Conservation (phyloP, 2,113 vertebrate species). For the Tinamus guttatus region DNA sequence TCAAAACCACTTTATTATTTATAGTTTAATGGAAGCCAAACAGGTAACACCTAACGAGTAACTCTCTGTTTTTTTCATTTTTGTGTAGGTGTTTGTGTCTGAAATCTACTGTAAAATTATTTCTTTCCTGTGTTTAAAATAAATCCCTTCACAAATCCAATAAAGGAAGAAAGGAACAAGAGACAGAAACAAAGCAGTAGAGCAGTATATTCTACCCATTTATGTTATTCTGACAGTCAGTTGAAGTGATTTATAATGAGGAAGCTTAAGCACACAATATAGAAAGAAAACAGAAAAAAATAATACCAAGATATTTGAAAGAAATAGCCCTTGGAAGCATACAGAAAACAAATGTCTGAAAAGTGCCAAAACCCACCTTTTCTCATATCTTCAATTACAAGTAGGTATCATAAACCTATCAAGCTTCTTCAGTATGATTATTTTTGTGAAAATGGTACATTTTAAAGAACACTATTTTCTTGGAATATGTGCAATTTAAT, state of each 20-base stretch:
- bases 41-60: too few species aligned
- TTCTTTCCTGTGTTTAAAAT: neutral
- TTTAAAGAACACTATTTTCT: neutral
- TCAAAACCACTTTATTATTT: neutral
- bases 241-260: neutral
- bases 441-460: neutral
- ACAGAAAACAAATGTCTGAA: accelerated
- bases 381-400: neutral
- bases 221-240: neutral
- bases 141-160: neutral
- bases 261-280: neutral
- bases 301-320: neutral
- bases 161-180: neutral
- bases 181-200: neutral
- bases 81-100: neutral
- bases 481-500: neutral
- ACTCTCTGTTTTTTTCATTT: neutral
- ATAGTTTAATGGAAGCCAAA: neutral
- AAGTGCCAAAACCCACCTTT: neutral
- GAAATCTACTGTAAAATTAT: neutral
- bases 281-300: neutral
- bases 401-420: neutral
- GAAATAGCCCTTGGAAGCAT: neutral
- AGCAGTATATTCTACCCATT: neutral
- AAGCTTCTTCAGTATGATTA: neutral